Conservation (phyloP, 2,113 vertebrate species). For the Nyctibius bracteatus region DNA sequence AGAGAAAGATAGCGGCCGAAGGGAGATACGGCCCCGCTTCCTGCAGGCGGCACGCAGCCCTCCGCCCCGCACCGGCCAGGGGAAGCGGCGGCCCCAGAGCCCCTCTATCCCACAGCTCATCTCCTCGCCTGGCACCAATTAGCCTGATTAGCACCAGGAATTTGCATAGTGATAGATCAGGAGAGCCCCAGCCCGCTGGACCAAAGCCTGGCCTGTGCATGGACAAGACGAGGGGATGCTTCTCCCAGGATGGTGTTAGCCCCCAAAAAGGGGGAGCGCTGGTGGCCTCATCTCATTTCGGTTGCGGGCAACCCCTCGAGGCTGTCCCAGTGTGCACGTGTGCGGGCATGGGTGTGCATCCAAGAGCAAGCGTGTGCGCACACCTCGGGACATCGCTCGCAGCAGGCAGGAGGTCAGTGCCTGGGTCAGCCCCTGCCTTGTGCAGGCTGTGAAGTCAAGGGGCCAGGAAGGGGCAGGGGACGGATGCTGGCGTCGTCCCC, state of each 20-base stretch:
- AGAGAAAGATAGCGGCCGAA: background rate
- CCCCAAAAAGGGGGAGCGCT: background rate
- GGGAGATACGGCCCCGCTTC: background rate
- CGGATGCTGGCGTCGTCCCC: background rate
- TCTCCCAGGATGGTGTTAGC: accelerated
- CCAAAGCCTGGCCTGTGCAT: background rate
- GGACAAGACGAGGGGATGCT: background rate
- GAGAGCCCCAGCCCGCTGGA: background rate
- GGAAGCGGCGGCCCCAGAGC: background rate
- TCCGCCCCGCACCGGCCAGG: accelerated
- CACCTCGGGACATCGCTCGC: accelerated
- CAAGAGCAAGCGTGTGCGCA: background rate
- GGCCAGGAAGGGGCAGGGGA: background rate
- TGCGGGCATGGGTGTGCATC: too few relatives aligned
- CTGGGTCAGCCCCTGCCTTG: background rate
- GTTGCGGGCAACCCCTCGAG: background rate
- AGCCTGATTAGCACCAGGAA: background rate
- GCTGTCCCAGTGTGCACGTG: accelerated
- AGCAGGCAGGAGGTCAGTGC: background rate
- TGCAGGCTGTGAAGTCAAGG: background rate
- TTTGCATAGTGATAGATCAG: accelerated
- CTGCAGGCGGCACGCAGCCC: background rate
- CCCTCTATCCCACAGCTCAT: background rate
- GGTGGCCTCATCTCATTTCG: accelerated
- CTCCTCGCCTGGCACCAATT: background rate